Evolutionary conservation across 2,113 vertebrate species (phyloP), one percentile per base, ranked within the genome.

Genomic region (Hemiscyllium ocellatum): DNA sequence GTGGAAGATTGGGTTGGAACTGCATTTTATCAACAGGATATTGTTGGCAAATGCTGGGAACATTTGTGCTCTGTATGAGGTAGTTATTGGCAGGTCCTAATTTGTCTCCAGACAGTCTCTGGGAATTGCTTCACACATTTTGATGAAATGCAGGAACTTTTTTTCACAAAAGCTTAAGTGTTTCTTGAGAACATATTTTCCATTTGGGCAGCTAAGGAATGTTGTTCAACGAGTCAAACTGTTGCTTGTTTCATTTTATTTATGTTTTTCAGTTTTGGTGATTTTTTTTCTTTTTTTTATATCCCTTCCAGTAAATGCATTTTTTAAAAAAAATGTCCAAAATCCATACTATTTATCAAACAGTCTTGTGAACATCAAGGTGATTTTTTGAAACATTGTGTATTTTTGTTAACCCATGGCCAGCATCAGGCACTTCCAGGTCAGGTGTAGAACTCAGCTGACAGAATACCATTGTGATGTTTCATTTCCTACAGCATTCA

Each of bases 31-130:
- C 61, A 93, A 66, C 89, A 66, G 89, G 89, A 93, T 93, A 66
- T 93, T 65, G 89, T 66, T 93, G 89, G 61, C 61, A 66, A 93
- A 93, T 93, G 33, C 89, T 93, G 89, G 13, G 89, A 93, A 66
- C 89, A 93, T 37, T 93, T 93, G 89, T 93, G 89, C 61, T 93
- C 89, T n/a, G 61, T 66, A 93, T 93, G 89, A 93, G 89, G 89
- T 93, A 93, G 89, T 93, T 93, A 93, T 66, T 93, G 89, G 89
- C 89, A 93, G n/a, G 61, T 93, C 89, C 61, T 93, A 93, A 93
- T 93, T 66, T 93, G 56, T 93, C 89, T 93, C 89, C 89, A 93
- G 89, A 66, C 61, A 93, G 89, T 66, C 61, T 66, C 87, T 93
- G 89, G 61, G 89, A 19, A 37, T 66, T 66, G 89, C 65, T 66